A percentile compares a stretch with the other conserved stretches of the same genome.
Conservation (phyloP, 1,140 invertebrate genomes). For the Leptestheria dahalacensis region DNA sequence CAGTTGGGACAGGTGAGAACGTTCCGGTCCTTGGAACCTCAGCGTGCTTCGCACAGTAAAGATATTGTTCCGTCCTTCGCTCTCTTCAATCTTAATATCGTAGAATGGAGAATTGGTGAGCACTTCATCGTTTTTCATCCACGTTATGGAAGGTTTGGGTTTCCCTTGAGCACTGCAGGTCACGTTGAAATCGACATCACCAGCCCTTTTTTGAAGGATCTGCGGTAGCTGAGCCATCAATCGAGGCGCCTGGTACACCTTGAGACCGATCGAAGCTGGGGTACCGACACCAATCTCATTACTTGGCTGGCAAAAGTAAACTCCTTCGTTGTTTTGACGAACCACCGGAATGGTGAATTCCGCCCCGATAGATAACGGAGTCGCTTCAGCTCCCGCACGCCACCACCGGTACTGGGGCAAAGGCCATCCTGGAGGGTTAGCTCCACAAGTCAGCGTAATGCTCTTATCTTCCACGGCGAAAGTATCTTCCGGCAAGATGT, state of each 20-base stretch:
- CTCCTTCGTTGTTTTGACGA: constrained; percentile 65
- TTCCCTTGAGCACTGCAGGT: constrained; percentile 73
- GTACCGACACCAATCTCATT: constrained; percentile 77
- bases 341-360: constrained; percentile 72
- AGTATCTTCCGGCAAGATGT: constrained; percentile 64
- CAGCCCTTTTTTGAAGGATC: constrained; percentile 56
- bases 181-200: constrained; percentile 60
- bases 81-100: constrained; percentile 57
- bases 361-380: constrained; percentile 49
- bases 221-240: constrained; percentile 68
- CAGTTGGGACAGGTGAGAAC: constrained; percentile 55
- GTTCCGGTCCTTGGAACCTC: constrained; percentile 55
- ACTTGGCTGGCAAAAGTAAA: constrained; percentile 72
- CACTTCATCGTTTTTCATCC: constrained; percentile 75
- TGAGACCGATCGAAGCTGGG: constrained; percentile 59
- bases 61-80: constrained; percentile 49
- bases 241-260: constrained; percentile 71
- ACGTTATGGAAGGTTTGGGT: constrained; percentile 61
- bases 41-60: constrained; percentile 69
- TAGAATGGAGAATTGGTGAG: constrained; percentile 33
- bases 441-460: constrained; percentile 69
- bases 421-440: constrained; percentile 74
- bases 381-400: constrained; percentile 44
- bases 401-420: constrained; percentile 74
- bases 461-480: constrained; percentile 66